These are phyloP conservation scores for Chironomus tentans DNA, from an alignment of 2,888 invertebrate genomes.

Conservation along the genomic window DNA sequence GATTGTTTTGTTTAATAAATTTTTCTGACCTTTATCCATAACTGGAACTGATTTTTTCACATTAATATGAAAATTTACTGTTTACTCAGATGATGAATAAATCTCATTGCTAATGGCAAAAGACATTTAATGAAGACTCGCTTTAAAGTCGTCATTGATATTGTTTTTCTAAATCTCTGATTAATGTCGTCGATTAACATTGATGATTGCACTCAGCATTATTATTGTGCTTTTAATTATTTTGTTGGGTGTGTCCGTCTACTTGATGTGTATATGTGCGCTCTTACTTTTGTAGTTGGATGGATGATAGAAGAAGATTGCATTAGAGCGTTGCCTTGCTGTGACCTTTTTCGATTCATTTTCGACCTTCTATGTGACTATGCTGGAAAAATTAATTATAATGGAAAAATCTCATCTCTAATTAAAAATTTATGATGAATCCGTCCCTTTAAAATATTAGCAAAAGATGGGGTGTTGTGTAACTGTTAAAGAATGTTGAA, in stretches of 20 bases:
- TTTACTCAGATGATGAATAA: no score
- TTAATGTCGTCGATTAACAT: background rate
- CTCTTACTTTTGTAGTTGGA: background rate
- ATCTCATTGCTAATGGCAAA: no score
- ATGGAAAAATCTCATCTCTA: background rate
- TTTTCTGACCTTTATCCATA: no score
- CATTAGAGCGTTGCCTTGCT: background rate
- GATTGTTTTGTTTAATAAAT: no score
- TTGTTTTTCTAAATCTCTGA: background rate
- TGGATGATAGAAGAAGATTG: background rate
- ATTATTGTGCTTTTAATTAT: background rate
- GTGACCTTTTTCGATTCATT: background rate
- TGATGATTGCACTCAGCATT: background rate
- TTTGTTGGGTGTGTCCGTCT: background rate
- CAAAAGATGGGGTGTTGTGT: no score
- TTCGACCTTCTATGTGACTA: background rate
- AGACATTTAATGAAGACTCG: no score
- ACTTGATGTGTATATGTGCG: no score
- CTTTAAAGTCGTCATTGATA: no score
- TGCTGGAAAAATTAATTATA: background rate
- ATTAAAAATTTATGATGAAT: background rate
- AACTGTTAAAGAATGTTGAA: no score
- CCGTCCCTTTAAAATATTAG: no score
- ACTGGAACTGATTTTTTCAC: no score
- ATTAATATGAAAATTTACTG: no score